Conservation (phyloP, 2,888 invertebrate species). For the Athripsodes cinereus region DNA sequence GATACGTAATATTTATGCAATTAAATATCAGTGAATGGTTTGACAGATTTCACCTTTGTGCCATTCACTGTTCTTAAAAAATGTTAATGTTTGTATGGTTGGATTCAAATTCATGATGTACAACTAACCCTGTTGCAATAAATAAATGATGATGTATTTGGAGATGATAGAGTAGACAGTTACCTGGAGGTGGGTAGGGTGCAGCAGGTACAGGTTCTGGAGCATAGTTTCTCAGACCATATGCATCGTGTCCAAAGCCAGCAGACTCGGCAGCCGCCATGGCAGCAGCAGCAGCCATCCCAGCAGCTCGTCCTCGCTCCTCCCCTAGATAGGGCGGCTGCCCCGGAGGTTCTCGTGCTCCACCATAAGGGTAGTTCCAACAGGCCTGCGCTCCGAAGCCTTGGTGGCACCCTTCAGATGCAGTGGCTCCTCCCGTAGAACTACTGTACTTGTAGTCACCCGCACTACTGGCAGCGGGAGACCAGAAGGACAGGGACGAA, state of each 20-base stretch:
- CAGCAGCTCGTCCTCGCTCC: conserved; percentile 60
- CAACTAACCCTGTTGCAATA: no score
- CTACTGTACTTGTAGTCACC: conserved; percentile 59
- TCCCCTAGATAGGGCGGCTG: conserved; percentile 65
- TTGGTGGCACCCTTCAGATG: conserved; percentile 57
- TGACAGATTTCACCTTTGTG: no score
- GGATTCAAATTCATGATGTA: no score
- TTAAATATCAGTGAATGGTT: no score
- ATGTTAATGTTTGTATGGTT: no score
- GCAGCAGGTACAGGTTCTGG: conserved; percentile 68
- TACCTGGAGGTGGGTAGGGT: conserved; percentile 76
- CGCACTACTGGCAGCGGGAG: conserved; percentile 43
- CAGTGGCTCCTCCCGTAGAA: conserved; percentile 37
- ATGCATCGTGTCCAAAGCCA: conserved; percentile 68
- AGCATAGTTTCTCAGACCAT: conserved; percentile 68
- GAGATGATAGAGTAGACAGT: conserved; percentile 30
- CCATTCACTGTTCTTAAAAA: no score
- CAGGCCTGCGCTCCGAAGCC: conserved; percentile 64
- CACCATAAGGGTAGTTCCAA: conserved; percentile 65
- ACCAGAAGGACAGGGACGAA: conserved; percentile 61
- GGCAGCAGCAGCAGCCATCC: conserved; percentile 41
- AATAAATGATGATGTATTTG: no score
- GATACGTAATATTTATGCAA: no score
- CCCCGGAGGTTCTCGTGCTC: conserved; percentile 59
- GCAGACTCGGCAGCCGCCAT: conserved; percentile 53